Conservation (phyloP, 2,797 vertebrate genomes). For the Etheostoma perlongum region DNA sequence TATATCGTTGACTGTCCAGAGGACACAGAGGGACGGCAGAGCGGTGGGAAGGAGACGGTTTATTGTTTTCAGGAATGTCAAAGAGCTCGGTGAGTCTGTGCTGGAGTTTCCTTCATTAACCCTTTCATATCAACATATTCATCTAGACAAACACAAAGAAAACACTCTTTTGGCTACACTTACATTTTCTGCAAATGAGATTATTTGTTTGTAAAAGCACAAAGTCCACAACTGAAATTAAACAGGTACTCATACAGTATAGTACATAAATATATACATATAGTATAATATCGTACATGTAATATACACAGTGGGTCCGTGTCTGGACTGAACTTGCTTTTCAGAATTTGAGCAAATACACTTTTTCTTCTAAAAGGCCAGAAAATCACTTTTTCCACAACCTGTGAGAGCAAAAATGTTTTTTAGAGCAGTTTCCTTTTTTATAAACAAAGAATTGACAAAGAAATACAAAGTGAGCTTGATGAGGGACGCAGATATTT, state of each 20-base stretch:
- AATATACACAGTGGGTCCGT: neutral
- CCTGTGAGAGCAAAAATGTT: neutral
- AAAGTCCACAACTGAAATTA: no score
- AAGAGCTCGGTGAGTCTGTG: no score
- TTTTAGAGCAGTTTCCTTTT: neutral
- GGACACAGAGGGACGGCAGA: no score
- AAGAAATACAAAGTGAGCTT: neutral
- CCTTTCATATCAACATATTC: neutral
- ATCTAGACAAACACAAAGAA: neutral
- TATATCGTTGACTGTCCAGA: no score
- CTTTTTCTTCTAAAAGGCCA: neutral
- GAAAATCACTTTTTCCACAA: neutral
- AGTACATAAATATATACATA: constrained; percentile 19
- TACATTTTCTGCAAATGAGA: neutral
- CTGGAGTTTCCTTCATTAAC: constrained; percentile 7
- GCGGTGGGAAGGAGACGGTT: no score
- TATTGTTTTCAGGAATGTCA: no score
- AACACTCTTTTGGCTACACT: no score
- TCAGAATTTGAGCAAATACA: neutral
- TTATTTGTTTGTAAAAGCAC: neutral
- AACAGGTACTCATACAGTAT: neutral
- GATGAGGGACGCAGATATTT: neutral
- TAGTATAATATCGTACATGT: constrained; percentile 7
- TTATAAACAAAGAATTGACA: neutral
- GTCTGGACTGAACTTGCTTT: neutral